Base-by-base conservation (phyloP, 2,888 invertebrate genomes). In the Synergus japonicus region DNA sequence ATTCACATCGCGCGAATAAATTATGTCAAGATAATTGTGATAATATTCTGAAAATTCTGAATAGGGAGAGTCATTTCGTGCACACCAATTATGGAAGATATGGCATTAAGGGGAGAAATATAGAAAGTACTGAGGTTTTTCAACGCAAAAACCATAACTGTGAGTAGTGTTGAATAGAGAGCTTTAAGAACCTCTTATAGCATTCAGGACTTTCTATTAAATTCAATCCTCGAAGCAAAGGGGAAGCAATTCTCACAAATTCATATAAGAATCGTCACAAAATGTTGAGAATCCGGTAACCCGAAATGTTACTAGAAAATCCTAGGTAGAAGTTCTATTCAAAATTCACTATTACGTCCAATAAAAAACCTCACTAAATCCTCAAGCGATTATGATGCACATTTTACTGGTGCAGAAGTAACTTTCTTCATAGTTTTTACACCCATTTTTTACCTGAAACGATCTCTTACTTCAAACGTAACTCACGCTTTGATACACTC, bases 181-280 rank as follows among this genome's bases (percentile, higher is more conserved):
- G 60, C 60, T 60, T 60, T 10, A 60, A 60, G 60, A 60, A 60
- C 60, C 60, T 60, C 60, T 60, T 22, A 60, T 60, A 60, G 60
- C 12, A 60, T 60, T 60, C 60, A 60, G 10, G 60, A 60, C 60
- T 60, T 60, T 12, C 60, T 60, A 60, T 22, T 60, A 29, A 60
- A 60, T 60, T 60, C 22, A 60, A 60, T 60, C 22, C 60, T 60
- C 60, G 22, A 60, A 22, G 12, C 60, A 22, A 5, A 8, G 22
- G 22, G 60, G 22, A n/a, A 60, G 60, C 10, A 22, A 29, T 60
- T 60, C 22, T 10, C 12, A 60, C 22, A 60, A 60, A 60, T 60
- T 60, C 60, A 12, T 12, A 12, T 22, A 29, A 22, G 22, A 22
- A 60, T 60, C 60, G 22, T 22, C 22, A 60, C 60, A 60, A 60